Percentiles rank a stretch among this genome's conserved stretches.
phyloP scores from a whole-genome alignment of 2,797 vertebrate species.

The Dryobates pubescens region DNA sequence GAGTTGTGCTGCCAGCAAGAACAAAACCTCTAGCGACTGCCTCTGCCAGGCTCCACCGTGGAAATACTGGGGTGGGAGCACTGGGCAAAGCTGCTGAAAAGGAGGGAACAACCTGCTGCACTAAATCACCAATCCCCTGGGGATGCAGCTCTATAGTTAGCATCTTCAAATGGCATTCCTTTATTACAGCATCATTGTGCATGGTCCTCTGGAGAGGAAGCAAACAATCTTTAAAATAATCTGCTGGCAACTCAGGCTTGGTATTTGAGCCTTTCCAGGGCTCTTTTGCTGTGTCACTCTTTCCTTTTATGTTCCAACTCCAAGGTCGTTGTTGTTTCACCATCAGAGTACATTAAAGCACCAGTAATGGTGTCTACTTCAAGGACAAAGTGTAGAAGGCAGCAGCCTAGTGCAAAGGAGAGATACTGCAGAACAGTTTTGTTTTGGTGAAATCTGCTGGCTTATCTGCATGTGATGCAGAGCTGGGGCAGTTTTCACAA shows the following conservation, averaged over 20 bases:
- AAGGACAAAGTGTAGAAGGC: constrained; percentile 26
- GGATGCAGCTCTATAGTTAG: background rate
- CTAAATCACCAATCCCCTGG: background rate
- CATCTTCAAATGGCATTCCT: background rate
- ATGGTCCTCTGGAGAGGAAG: constrained; percentile 2
- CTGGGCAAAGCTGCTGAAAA: background rate
- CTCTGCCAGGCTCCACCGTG: background rate
- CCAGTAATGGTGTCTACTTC: background rate
- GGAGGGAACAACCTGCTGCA: constrained; percentile 19
- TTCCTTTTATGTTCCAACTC: constrained; percentile 1
- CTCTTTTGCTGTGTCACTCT: constrained; percentile 41
- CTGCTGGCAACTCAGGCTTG: constrained; percentile 11
- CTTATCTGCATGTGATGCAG: constrained; percentile 42
- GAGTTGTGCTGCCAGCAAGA: background rate
- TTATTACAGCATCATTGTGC: background rate
- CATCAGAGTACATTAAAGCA: background rate
- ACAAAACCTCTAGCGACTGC: background rate
- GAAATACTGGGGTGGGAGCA: background rate
- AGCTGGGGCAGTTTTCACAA: background rate
- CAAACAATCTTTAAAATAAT: background rate
- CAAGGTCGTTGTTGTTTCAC: background rate
- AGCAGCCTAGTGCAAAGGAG: background rate
- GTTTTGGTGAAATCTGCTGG: background rate
- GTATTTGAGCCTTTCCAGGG: constrained; percentile 45
- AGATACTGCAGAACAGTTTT: constrained; percentile 1